Base-by-base conservation (phyloP, 2,888 invertebrate species). In the Meganola albula region DNA sequence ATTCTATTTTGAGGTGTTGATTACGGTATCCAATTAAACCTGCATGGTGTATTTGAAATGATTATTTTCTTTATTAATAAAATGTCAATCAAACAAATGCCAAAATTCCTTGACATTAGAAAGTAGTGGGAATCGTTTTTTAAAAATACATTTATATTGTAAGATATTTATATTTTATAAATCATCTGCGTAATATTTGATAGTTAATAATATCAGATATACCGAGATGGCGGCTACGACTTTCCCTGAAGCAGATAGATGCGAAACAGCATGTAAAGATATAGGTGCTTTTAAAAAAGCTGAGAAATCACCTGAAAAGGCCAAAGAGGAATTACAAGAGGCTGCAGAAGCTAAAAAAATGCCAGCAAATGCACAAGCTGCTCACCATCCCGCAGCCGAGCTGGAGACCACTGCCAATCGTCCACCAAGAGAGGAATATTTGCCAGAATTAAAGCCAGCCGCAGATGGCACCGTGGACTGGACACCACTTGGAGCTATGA, bases 391-490 rank as follows among this genome's bases (percentile, higher is more conserved):
- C 8, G 8, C 8, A 2, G 10, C 5, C 7, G 14, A 6, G 1
- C 21, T n/a, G 1, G 23, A 29, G 2, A 4, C 21, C 10, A 1
- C 48, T 8, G 33, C 48, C 7, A n/a, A n/a, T n/a, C n/a, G n/a
- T n/a, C 46, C 54, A 2, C 40, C 55, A 4, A 59, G 50, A 63
- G 44, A 60, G 33, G 66, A 71, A 34, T 54, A 76, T 40, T 58
- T 82, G 0, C 70, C 76, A 0, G 59, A 63, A 21, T 49, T 84
- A 10, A 77, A 63, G 45, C 92, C 92, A 5, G 93, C 92, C 80
- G 90, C 90, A 2, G 91, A 92, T 1, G 93, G 93, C 1, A 89
- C 90, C 46, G 89, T 92, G 0, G 91, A 92, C 63, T 93, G 92
- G 90, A 90, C 91, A 18, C 91, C 93, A 0, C 74, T 91, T 34